Conservation (phyloP, 1,140 invertebrate species). For the Ceratoteleas bidentatus region DNA sequence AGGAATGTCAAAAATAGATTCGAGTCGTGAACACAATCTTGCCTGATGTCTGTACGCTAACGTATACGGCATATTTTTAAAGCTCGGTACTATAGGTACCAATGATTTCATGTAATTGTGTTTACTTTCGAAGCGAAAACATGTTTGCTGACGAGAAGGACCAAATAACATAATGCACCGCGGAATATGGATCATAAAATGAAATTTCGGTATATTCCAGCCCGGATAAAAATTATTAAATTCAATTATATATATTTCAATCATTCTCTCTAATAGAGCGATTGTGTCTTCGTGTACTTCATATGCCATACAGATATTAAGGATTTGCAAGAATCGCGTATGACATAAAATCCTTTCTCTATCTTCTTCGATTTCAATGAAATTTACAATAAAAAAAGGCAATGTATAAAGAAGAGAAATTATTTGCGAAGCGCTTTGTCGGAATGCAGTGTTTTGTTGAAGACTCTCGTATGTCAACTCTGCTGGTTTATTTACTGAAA, state of each 20-base stretch:
- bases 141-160: slow-evolving; percentile 1
- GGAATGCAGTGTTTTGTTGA: slow-evolving; percentile 1
- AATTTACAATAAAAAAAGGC: slow-evolving; percentile 5
- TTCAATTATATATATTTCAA: background rate
- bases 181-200: background rate
- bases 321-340: background rate
- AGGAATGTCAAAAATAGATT: slow-evolving; percentile 5
- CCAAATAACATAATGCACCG: background rate
- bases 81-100: background rate
- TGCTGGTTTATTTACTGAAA: slow-evolving; percentile 3
- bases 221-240: slow-evolving; percentile 1
- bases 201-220: background rate
- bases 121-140: slow-evolving; percentile 1
- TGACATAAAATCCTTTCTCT: background rate
- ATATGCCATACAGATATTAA: background rate
- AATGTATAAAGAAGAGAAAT: slow-evolving; percentile 1
- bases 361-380: background rate
- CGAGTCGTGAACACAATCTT: background rate
- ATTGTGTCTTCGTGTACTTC: background rate
- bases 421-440: slow-evolving; percentile 3
- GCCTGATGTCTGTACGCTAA: background rate
- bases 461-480: background rate
- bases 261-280: background rate
- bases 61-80: background rate
- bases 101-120: background rate